phyloP scores from a whole-genome alignment of 2,888 invertebrate genomes.

The Hipparchia sbordonii region DNA sequence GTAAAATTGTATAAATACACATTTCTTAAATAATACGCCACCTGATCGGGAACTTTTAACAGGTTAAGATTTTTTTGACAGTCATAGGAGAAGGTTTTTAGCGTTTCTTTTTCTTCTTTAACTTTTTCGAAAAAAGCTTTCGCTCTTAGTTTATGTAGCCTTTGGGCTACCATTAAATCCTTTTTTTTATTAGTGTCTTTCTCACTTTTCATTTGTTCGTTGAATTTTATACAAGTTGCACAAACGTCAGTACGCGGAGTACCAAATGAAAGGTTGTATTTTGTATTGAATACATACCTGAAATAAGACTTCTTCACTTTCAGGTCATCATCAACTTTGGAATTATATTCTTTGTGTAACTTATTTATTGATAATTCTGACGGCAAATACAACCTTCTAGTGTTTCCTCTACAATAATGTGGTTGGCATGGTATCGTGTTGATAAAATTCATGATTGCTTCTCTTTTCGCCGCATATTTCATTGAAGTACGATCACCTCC shows the following conservation, averaged over 20 bases:
- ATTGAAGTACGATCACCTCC: not conserved
- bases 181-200: not conserved
- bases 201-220: not conserved
- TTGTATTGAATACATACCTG: not conserved
- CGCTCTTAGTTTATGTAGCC: slow-evolving; percentile 2
- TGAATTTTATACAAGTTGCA: not conserved
- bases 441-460: not conserved
- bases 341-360: slow-evolving; percentile 3
- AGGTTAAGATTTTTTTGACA: not conserved
- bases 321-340: not conserved
- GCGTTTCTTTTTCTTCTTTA: slow-evolving; percentile 1
- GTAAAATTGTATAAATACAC: slow-evolving; percentile 22
- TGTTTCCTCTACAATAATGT: slow-evolving; percentile 5
- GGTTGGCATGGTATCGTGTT: not conserved
- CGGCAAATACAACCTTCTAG: slow-evolving; percentile 1
- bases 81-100: not conserved
- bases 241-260: not conserved
- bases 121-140: slow-evolving; percentile 4
- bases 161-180: not conserved
- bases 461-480: not conserved
- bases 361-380: slow-evolving; percentile 12
- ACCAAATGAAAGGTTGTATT: not conserved
- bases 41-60: not conserved
- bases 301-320: not conserved
- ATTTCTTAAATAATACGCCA: slow-evolving; percentile 12